Evolutionary conservation across 1,140 invertebrate species (phyloP).

Genomic region (Amyelois transitella): DNA sequence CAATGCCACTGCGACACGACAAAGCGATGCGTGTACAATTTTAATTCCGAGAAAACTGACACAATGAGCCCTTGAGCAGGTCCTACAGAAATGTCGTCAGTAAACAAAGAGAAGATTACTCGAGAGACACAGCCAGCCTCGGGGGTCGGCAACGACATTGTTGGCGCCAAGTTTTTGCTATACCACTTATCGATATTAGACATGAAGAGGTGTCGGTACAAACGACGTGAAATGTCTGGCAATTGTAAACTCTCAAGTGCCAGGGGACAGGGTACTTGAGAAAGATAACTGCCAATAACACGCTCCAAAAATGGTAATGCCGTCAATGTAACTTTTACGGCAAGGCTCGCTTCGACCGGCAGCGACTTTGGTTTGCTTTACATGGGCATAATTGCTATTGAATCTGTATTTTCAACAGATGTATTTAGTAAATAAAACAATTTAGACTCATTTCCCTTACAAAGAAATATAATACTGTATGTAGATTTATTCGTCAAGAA

Average conservation of each 20-base stretch:
- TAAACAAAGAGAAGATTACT: slow-evolving; percentile 40
- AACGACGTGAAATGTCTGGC: slow-evolving; percentile 62
- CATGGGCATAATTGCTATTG: not conserved
- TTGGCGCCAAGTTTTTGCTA: slow-evolving; percentile 63
- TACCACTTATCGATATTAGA: slow-evolving; percentile 40
- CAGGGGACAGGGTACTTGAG: slow-evolving; percentile 42
- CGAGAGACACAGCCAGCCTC: slow-evolving; percentile 42
- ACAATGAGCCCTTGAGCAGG: slow-evolving; percentile 46
- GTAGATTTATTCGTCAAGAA: too few species aligned
- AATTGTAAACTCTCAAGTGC: slow-evolving; percentile 52
- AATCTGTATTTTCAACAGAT: not conserved
- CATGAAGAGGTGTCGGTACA: slow-evolving; percentile 50
- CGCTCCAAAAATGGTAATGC: slow-evolving; percentile 14
- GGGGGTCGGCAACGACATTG: slow-evolving; percentile 45
- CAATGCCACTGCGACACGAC: slow-evolving; percentile 29
- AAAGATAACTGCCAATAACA: slow-evolving; percentile 37
- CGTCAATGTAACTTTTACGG: not conserved
- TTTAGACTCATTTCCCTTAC: too few species aligned
- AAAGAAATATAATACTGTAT: too few species aligned
- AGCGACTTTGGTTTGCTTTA: not conserved
- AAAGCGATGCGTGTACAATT: slow-evolving; percentile 34
- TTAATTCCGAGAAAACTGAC: slow-evolving; percentile 38
- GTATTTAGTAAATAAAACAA: too few species aligned
- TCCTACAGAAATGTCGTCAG: slow-evolving; percentile 46
- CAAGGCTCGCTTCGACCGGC: not conserved